Conservation (phyloP, 2,113 vertebrate genomes). For the Psettodes erumei region DNA sequence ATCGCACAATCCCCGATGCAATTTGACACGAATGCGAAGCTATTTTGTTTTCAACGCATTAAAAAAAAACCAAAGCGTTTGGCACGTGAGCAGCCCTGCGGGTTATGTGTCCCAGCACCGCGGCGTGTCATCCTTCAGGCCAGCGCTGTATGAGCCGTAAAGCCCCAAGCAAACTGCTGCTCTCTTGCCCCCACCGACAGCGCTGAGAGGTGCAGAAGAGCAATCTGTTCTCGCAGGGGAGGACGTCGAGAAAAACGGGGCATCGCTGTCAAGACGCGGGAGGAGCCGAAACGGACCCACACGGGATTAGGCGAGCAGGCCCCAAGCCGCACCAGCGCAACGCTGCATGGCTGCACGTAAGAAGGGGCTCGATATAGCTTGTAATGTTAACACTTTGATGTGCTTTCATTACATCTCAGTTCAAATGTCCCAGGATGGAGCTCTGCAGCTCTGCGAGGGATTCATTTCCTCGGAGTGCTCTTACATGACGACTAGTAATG, state of each 20-base stretch:
- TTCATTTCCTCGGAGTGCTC: conserved; percentile 31
- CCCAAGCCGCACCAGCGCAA: conserved; percentile 27
- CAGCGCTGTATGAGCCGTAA: conserved; percentile 34
- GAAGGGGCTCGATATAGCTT: conserved; percentile 41
- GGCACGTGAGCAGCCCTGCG: not conserved
- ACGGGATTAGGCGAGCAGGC: conserved; percentile 24
- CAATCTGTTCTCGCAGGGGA: conserved; percentile 51
- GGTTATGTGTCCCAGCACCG: conserved; percentile 1
- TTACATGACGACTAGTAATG: conserved; percentile 19
- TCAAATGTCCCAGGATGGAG: conserved; percentile 44
- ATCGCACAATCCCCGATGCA: not conserved
- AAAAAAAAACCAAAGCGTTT: not conserved
- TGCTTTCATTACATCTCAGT: conserved; percentile 41
- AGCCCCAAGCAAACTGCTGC: conserved; percentile 46
- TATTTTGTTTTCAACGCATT: not conserved
- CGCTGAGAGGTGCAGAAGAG: conserved; percentile 38
- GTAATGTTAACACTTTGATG: conserved; percentile 42
- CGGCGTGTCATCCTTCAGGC: conserved; percentile 23
- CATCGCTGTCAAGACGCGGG: conserved; percentile 40
- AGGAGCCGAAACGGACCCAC: conserved; percentile 19
- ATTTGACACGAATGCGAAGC: not conserved
- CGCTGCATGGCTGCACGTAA: not conserved
- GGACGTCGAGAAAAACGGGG: conserved; percentile 40
- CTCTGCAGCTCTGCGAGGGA: conserved; percentile 20
- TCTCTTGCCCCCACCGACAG: conserved; percentile 30